Evolutionary conservation across 30 jellyfish, hydroid and myxozoan species (phyloP), one percentile per base, ranked within the genome.

Genomic region (Clytia hemisphaerica): DNA sequence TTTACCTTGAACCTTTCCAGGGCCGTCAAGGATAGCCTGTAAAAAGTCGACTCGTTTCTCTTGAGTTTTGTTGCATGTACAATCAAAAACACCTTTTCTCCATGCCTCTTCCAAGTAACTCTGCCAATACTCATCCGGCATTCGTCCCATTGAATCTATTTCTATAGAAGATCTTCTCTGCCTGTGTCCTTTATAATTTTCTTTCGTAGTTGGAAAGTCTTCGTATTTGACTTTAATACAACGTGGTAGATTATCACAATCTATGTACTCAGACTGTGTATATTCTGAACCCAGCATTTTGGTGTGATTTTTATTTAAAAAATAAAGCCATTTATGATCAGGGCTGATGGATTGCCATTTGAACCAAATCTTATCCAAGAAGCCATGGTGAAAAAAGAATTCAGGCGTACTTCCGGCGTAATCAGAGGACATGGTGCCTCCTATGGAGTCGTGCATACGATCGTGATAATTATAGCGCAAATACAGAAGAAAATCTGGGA

Each of bases 371-470:
- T 88, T 88, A 53, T 88, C 97, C 19, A 88, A 72, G 38, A 88
- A 88, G 0, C 94, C 49, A 38, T 88, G 97, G 60, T 88, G 97
- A 4, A 88, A 54, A 58, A 73, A 88, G 66, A 88, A 88, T 51
- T 88, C 97, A n/a, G 97, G 97, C 1, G 97, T 75, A 4, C 85
- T 58, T 1, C 80, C 97, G 2, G 97, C 97, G 62, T 71, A 88
- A 71, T 88, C 94, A 0, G 97, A 80, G 77, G 94, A 61, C 97
- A 88, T 88, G 0, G 97, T 88, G 0, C 97, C 97, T 61, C 95
- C 95, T 14, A 85, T 55, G n/a, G 72, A 58, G 55, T 85, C 78
- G 74, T 85, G 95, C 2, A 78, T 85, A 16, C 71, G 46, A 47
- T 85, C 95, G 36, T 85, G 95, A 27, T 85, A 85, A 58, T 76